Percentiles rank a stretch among this genome's conserved stretches.
phyloP scores from a whole-genome alignment of 2,888 invertebrate species.

The Cordilura impudica region DNA sequence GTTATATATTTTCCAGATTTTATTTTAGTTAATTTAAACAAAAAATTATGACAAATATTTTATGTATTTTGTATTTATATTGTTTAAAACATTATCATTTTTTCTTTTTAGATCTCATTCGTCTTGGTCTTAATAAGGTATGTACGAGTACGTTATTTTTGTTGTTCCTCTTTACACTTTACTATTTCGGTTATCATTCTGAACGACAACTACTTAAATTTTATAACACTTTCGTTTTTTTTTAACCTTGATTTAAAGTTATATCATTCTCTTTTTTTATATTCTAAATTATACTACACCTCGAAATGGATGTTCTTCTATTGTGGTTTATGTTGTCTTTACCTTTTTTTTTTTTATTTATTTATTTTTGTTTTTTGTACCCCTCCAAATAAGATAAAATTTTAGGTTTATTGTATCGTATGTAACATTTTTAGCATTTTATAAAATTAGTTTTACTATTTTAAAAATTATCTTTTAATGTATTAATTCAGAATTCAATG shows the following conservation, averaged over 20 bases:
- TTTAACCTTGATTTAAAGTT: slow-evolving; percentile 44
- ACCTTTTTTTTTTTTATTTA: neutral
- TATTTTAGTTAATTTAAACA: too few species aligned
- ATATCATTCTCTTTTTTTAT: slow-evolving; percentile 5
- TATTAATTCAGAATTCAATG: too few species aligned
- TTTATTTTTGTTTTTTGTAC: neutral
- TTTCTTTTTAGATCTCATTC: too few species aligned
- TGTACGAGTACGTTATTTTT: neutral
- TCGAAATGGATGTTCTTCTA: slow-evolving; percentile 13
- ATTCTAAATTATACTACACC: slow-evolving; percentile 26
- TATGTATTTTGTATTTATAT: too few species aligned
- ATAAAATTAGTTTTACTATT: too few species aligned
- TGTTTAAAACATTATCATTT: too few species aligned
- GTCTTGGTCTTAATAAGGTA: too few species aligned
- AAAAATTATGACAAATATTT: too few species aligned
- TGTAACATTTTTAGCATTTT: neutral
- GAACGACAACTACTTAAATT: neutral
- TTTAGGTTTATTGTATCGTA: neutral
- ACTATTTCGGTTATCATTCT: neutral
- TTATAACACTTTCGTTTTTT: slow-evolving; percentile 45
- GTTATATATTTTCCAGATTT: too few species aligned
- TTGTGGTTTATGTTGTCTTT: neutral
- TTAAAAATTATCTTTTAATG: too few species aligned
- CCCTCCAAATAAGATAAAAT: neutral
- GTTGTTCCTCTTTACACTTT: neutral